Base-by-base conservation (phyloP, 2,888 invertebrate genomes). In the Cremastinae sp. region DNA sequence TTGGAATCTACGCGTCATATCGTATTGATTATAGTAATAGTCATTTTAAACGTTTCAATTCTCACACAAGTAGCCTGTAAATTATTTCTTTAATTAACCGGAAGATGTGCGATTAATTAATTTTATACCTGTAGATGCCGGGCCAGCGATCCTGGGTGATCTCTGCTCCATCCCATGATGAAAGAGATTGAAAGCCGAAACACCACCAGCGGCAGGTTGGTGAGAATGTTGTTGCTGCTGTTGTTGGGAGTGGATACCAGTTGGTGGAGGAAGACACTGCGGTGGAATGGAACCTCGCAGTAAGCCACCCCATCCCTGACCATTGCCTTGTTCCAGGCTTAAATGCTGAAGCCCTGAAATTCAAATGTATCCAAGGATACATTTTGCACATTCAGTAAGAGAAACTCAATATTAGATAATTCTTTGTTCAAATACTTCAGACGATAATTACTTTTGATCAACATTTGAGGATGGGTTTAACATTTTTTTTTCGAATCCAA, bases 191-290 rank as follows among this genome's bases (percentile, higher is more conserved):
- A 89, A 89, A 68, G 89, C 89, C 66, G 89, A 89, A 58, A 87
- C 85, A 10, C 68, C 59, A 37, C 78, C 75, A 3, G 59, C 66
- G 18, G 65, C 56, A 8, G 74, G 69, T 37, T 69, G 77, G 65
- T 74, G 76, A 45, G 76, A 51, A 41, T 69, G 74, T 39, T 74
- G 75, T 14, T 39, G 72, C 41, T 56, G 71, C 70, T 55, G 71
- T 22, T 59, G 69, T 18, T 39, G 66, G 74, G 87, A 84, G 76
- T 85, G 87, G 79, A 85, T 86, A 81, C 85, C 85, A 16, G 87
- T 89, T 22, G 90, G 90, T 56, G 89, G 89, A 64, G 90, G 90
- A 80, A 88, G 87, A 86, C 90, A 89, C 79, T 89, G 89, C 73
- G 87, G 88, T 65, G 89, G 88, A 75, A 88, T 76, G 74, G 86